Evolutionary conservation across 2,113 vertebrate genomes (phyloP).

Genomic region (Indicator indicator): DNA sequence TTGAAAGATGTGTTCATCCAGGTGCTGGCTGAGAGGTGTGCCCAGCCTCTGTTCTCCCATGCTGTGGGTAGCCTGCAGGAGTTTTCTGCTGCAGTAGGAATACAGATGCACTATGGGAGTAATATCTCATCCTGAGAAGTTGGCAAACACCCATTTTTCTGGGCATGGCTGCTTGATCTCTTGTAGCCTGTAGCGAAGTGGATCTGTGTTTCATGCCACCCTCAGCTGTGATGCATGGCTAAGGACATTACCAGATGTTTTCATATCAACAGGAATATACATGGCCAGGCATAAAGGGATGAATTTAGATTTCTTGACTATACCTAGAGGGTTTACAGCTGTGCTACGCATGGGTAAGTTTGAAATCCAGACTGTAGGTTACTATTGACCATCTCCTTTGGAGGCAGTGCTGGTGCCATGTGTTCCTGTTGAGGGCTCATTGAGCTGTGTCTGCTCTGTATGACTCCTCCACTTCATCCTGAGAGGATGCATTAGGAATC

Average conservation of each 20-base stretch:
- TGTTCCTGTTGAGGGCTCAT: neutral
- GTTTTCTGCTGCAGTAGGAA: neutral
- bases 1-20: neutral
- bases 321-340: neutral
- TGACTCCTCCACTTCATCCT: neutral
- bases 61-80: rapidly evolving
- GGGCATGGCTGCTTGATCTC: neutral
- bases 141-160: neutral
- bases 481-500: neutral
- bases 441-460: rapidly evolving
- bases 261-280: neutral
- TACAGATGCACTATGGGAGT: neutral
- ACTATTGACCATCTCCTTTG: neutral
- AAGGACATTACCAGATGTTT: neutral
- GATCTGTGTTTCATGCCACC: rapidly evolving
- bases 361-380: neutral
- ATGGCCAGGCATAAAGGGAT: neutral
- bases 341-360: neutral
- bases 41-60: rapidly evolving
- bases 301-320: neutral
- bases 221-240: neutral
- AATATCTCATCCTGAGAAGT: neutral
- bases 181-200: rapidly evolving
- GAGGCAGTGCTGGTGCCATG: no score
- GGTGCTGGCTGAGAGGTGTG: neutral